phyloP scores from a whole-genome alignment of 1,140 invertebrate genomes.

The Danaus melanippus region DNA sequence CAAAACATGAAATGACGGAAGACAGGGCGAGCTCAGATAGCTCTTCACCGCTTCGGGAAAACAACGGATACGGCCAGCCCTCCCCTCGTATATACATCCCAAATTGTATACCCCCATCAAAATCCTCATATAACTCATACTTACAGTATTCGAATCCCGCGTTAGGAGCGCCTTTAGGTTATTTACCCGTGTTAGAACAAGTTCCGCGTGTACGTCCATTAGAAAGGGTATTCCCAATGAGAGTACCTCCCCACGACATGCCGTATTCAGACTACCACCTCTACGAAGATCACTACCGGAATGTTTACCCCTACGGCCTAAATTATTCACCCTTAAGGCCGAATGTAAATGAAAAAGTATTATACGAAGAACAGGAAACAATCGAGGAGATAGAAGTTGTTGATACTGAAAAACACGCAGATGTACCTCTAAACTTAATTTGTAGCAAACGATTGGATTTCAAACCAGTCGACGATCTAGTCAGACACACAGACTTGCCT shows the following conservation, averaged over 20 bases:
- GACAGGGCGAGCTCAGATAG: conserved; percentile 32
- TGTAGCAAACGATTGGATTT: conserved; percentile 47
- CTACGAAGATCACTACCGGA: conserved; percentile 58
- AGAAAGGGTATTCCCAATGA: conserved; percentile 39
- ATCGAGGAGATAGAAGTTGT: conserved; percentile 29
- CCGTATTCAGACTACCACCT: conserved; percentile 56
- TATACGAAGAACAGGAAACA: conserved; percentile 32
- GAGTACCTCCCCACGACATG: conserved; percentile 53
- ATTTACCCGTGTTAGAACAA: conserved; percentile 30
- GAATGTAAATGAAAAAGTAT: conserved; percentile 41
- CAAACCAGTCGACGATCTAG: conserved; percentile 47
- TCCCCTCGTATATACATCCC: conserved; percentile 27
- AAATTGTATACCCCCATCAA: conserved; percentile 28
- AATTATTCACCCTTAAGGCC: conserved; percentile 40
- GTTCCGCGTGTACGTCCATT: conserved; percentile 36
- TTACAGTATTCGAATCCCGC: conserved; percentile 5
- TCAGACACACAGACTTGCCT: conserved; percentile 55
- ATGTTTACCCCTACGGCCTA: conserved; percentile 39
- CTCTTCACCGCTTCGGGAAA: conserved; percentile 33
- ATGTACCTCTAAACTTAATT: conserved; percentile 58
- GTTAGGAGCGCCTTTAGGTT: conserved; percentile 23
- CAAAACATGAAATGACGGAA: conserved; percentile 34
- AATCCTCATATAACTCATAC: conserved; percentile 25
- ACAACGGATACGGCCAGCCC: conserved; percentile 22
- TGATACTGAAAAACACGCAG: conserved; percentile 24